Base-by-base conservation (phyloP, 2,888 invertebrate species). In the Drosophila quasianomalipes region DNA sequence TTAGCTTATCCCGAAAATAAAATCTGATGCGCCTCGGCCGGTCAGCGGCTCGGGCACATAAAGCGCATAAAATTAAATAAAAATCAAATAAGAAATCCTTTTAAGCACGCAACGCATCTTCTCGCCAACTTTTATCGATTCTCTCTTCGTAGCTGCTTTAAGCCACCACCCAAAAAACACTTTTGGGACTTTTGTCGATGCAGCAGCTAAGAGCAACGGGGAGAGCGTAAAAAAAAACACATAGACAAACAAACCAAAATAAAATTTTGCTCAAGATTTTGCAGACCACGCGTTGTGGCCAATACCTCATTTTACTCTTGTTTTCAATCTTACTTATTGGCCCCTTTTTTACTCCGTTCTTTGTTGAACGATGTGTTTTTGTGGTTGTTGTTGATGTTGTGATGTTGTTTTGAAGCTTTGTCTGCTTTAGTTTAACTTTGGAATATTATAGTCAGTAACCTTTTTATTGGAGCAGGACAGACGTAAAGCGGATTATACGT, bases 21-120 rank as follows among this genome's bases (percentile, higher is more conserved):
- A 70, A 72, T 61, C 47, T 51, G 33, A 57, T 57, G 44, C 51
- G 64, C 52, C 52, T 55, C 55, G 47, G 59, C 44, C 68, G 80
- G 70, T 67, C 71, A 82, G 66, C 53, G 62, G 66, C 53, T 63
- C 31, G 19, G 60, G 59, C 64, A 58, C 55, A 63, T 62, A 76
- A 84, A 76, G 52, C 71, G 66, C 78, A 74, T 76, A 71, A 81
- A 85, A 83, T 90, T 79, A 81, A 86, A 85, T 85, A 85, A 85
- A 88, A 87, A 80, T 82, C 82, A 77, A 70, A 74, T 68, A 57
- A 58, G 31, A 81, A 88, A 90, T 85, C 81, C 82, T 61, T 82
- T 82, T 82, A 76, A 73, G 76, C 73, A 52, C 54, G 49, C 62
- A 72, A 58, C 54, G 58, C 54, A 10, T 37, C 28, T 55, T 72